Percentiles rank a stretch among this genome's conserved stretches.
Evolutionary conservation across 2,113 vertebrate genomes (phyloP).

Genomic region (Cichladusa arquata): DNA sequence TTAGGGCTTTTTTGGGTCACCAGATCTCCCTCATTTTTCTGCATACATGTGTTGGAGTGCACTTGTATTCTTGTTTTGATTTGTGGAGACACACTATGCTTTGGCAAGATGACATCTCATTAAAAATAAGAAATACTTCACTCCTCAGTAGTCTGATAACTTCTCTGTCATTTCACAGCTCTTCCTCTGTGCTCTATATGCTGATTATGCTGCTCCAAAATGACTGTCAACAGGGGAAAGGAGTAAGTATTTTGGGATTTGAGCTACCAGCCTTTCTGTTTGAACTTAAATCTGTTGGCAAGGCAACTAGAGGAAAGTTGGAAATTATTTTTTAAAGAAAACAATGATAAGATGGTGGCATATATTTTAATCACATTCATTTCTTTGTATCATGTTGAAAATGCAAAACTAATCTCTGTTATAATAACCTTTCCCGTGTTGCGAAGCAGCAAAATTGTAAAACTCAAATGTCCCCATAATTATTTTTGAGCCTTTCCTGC

Average conservation of each 20-base stretch:
- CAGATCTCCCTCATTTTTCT: background rate
- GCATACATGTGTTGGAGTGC: background rate
- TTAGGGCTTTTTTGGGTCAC: background rate
- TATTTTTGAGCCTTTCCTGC: background rate
- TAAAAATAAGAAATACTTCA: conserved; percentile 13
- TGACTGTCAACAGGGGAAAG: background rate
- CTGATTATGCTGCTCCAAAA: background rate
- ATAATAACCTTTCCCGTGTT: background rate
- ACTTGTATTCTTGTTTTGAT: background rate
- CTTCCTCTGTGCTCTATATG: background rate
- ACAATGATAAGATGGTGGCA: background rate
- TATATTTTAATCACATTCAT: background rate
- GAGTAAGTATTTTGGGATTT: background rate
- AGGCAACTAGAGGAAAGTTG: background rate
- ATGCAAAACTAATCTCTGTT: background rate
- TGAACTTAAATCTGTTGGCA: background rate
- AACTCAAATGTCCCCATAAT: background rate
- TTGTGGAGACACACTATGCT: background rate
- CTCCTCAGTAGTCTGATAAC: background rate
- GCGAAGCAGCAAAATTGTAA: background rate
- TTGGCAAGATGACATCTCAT: background rate
- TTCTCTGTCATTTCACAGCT: background rate
- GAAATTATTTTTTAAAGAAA: background rate
- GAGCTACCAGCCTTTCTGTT: background rate
- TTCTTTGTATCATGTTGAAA: background rate